Conservation (phyloP, 1,140 invertebrate species). For the Pollicipes pollicipes region DNA sequence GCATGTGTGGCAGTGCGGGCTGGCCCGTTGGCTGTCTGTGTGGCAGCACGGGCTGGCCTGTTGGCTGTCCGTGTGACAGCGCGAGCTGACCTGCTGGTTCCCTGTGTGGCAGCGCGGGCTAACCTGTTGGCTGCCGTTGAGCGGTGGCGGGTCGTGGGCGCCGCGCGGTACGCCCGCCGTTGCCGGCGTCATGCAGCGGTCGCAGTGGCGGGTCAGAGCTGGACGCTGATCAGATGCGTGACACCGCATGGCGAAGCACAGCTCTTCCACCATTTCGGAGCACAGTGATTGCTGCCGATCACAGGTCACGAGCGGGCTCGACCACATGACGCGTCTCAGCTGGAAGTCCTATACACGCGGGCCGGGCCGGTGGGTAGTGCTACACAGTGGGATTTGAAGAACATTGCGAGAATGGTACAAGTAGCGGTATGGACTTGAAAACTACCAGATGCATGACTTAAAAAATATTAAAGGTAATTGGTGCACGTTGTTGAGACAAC, state of each 20-base stretch:
- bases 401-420: too few species aligned
- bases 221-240: slow-evolving; percentile 44
- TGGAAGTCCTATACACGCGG: too few species aligned
- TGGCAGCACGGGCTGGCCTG: slow-evolving; percentile 9
- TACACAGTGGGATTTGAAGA: too few species aligned
- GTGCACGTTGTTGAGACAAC: too few species aligned
- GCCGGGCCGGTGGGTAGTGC: slow-evolving; percentile 13
- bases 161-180: slow-evolving; percentile 26
- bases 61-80: neutral
- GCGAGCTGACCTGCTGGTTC: slow-evolving; percentile 14
- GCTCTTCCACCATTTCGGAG: slow-evolving; percentile 59
- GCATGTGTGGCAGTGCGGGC: neutral
- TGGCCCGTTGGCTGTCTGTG: neutral
- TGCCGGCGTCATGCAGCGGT: slow-evolving; percentile 37
- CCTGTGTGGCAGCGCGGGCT: too few species aligned
- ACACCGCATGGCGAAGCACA: slow-evolving; percentile 55
- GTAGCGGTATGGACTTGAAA: too few species aligned
- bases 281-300: slow-evolving; percentile 51
- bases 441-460: neutral
- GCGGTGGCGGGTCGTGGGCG: slow-evolving; percentile 22
- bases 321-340: slow-evolving; percentile 27
- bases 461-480: neutral
- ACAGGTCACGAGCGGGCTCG: slow-evolving; percentile 26
- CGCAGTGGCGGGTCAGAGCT: slow-evolving; percentile 42
- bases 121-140: slow-evolving; percentile 6